Evolutionary conservation across 2,888 invertebrate genomes (phyloP), one percentile per base, ranked within the genome.

Genomic region (Orchesella flavescens): DNA sequence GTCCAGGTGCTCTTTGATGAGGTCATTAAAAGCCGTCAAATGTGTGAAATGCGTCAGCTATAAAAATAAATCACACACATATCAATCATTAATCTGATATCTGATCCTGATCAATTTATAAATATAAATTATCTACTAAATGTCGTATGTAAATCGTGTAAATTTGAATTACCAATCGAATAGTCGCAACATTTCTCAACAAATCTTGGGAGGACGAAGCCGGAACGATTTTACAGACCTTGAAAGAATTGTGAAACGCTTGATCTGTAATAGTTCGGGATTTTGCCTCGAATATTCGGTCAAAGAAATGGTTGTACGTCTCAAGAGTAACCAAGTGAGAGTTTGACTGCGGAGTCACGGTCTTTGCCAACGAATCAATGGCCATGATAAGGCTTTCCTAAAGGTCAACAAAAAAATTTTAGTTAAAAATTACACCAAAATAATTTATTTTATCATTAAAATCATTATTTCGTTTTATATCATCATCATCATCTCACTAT

Each of bases 271-370:
- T 0, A 9, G 7, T 23, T 7, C 13, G 12, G 1, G 23, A 23
- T 4, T 61, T 13, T 24, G 24, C 24, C 1, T 2, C 17, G 15
- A 71, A 9, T 49, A 78, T 78, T 21, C 69, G 44, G 15, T 69
- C 77, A 2, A 71, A 46, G 34, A 78, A 69, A 19, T 78, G 53
- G 23, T 69, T 23, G 66, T 78, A 66, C 7, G 69, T 69, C 15
- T 78, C 69, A 0, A 78, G 61, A 0, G 69, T 69, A 19, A 44
- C n/a, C 10, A 71, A 15, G 17, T 78, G 77, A 13, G 34, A 43
- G 10, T n/a, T 61, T 21, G 69, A 61, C 21, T 78, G 59, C 43
- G 46, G 21, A 0, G 44, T 34, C 0, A 43, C 34, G n/a, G 57
- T 17, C 53, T 66, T 49, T 5, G 77, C 24, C 23, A 78, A 23